Percentiles rank a stretch among this genome's conserved stretches.
Evolutionary conservation across 2,888 invertebrate genomes (phyloP).

Genomic region (Stegophylla sp.): DNA sequence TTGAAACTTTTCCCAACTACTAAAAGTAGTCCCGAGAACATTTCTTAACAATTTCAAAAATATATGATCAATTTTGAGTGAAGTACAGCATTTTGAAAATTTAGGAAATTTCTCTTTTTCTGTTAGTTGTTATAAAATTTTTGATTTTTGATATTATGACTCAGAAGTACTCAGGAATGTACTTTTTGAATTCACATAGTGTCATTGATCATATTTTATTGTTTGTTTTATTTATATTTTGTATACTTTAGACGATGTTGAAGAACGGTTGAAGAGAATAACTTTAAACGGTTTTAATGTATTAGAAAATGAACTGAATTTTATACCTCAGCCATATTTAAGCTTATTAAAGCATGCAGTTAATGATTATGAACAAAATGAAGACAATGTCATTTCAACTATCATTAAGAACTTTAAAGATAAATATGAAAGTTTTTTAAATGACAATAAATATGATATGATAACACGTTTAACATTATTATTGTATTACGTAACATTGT

Average conservation of each 20-base stretch:
- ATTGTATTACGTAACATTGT: constrained; percentile 48
- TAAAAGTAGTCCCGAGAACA: too few species aligned
- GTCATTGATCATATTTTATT: not conserved
- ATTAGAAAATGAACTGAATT: constrained; percentile 38
- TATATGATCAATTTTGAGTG: too few species aligned
- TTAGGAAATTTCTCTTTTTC: too few species aligned
- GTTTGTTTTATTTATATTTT: constrained; percentile 7
- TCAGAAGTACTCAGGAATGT: not conserved
- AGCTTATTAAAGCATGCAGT: constrained; percentile 34
- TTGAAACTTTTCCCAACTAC: too few species aligned
- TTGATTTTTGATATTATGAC: too few species aligned
- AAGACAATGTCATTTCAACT: constrained; percentile 33
- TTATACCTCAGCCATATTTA: constrained; percentile 49
- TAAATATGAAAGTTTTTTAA: constrained; percentile 52
- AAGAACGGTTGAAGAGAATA: constrained; percentile 38
- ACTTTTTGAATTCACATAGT: not conserved
- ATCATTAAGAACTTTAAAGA: constrained; percentile 38
- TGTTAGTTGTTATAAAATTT: too few species aligned
- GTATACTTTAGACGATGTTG: constrained; percentile 40
- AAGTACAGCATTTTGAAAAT: too few species aligned
- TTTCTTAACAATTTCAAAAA: too few species aligned
- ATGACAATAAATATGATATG: constrained; percentile 45
- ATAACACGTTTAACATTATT: constrained; percentile 48
- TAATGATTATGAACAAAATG: constrained; percentile 47
- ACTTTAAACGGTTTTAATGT: not conserved